Evolutionary conservation across 2,888 invertebrate species (phyloP).

Genomic region (Melieria crassipennis): DNA sequence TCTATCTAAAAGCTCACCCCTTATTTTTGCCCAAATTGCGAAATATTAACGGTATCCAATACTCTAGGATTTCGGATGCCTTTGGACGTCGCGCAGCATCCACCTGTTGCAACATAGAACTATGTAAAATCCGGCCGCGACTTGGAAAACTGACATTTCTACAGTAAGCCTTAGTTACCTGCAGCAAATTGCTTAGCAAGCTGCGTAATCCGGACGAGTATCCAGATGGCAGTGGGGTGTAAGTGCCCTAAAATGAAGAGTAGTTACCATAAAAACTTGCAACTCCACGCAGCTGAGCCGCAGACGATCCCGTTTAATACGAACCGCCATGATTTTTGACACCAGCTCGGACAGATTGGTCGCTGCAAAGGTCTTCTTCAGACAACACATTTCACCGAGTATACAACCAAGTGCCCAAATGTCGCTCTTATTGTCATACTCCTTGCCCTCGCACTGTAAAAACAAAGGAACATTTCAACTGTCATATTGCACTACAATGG

Average conservation of each 20-base stretch:
- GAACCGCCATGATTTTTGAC: slow-evolving; percentile 77
- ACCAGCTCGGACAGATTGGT: slow-evolving; percentile 77
- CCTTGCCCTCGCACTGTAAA: slow-evolving; percentile 76
- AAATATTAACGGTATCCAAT: slow-evolving; percentile 68
- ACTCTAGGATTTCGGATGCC: slow-evolving; percentile 70
- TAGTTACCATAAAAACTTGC: slow-evolving; percentile 3
- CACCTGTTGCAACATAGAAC: slow-evolving; percentile 56
- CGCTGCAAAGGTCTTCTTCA: slow-evolving; percentile 78
- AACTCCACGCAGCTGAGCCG: not conserved
- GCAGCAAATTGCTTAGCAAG: slow-evolving; percentile 72
- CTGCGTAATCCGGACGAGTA: slow-evolving; percentile 74
- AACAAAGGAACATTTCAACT: not conserved
- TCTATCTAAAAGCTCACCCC: slow-evolving; percentile 49
- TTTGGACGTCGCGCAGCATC: slow-evolving; percentile 73
- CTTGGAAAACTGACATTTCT: not conserved
- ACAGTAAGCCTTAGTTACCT: slow-evolving; percentile 53
- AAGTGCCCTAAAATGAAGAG: slow-evolving; percentile 69
- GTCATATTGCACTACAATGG: not conserved
- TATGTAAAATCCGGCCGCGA: not conserved
- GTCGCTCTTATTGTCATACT: slow-evolving; percentile 80
- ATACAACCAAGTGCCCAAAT: slow-evolving; percentile 83
- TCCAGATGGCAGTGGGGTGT: slow-evolving; percentile 72
- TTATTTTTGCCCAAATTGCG: slow-evolving; percentile 63
- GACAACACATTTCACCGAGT: slow-evolving; percentile 78
- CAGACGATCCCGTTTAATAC: slow-evolving; percentile 16